Percentiles rank a stretch among this genome's conserved stretches.
Evolutionary conservation across 2,113 vertebrate species (phyloP).

Genomic region (Pterophyllum scalare): DNA sequence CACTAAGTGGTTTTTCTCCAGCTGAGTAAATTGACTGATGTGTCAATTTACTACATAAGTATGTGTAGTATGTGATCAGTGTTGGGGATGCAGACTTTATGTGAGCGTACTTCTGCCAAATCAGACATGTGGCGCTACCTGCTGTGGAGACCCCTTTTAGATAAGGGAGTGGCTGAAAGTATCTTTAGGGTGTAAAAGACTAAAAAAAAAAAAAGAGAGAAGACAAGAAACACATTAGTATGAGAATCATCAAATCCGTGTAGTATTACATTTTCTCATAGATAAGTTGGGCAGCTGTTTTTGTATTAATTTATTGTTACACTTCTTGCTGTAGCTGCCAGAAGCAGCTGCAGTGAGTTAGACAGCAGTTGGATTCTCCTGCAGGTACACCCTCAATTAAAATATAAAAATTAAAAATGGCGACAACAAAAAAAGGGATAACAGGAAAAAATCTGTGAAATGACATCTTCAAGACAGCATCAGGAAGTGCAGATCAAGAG

Average conservation of each 20-base stretch:
- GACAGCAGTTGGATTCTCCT: background rate
- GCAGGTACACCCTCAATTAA: background rate
- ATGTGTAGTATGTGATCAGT: background rate
- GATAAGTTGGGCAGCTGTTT: background rate
- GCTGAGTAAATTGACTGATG: background rate
- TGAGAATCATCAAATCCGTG: background rate
- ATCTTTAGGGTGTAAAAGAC: background rate
- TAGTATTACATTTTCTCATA: background rate
- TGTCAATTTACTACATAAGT: background rate
- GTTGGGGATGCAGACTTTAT: background rate
- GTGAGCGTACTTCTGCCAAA: background rate
- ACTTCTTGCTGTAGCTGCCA: background rate
- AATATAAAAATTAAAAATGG: background rate
- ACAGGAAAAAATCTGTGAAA: background rate
- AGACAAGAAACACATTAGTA: background rate
- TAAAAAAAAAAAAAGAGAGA: background rate
- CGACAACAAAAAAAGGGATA: too few relatives aligned
- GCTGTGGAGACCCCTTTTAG: background rate
- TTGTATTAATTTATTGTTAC: background rate
- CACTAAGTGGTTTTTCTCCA: background rate
- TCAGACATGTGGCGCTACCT: background rate
- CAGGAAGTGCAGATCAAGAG: constrained; percentile 23
- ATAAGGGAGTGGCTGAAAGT: background rate
- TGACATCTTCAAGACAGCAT: background rate
- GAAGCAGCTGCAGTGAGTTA: background rate